Conservation (phyloP, 2,888 invertebrate species). For the Ennomos fuscantarius region DNA sequence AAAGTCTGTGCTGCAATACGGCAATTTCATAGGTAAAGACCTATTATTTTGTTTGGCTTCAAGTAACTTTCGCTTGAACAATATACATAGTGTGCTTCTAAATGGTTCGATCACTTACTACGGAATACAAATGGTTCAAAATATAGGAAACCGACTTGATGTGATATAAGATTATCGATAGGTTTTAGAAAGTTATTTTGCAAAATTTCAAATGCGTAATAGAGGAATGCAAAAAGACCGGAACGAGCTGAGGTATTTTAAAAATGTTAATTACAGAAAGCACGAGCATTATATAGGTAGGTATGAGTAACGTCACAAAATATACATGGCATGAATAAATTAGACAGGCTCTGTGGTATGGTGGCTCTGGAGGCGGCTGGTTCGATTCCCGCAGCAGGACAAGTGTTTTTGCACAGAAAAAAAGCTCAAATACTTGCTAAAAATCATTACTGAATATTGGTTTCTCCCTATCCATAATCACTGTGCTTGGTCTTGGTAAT, state of each 20-base stretch:
- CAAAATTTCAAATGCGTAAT: conserved; percentile 42
- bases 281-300: too few relatives aligned
- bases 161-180: conserved; percentile 51
- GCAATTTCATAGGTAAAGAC: too few relatives aligned
- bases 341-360: too few relatives aligned
- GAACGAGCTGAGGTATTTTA: conserved; percentile 36
- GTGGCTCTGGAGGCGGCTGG: too few relatives aligned
- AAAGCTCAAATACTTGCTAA: too few relatives aligned
- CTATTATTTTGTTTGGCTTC: conserved; percentile 49
- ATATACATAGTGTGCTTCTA: conserved; percentile 48
- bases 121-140: conserved; percentile 68
- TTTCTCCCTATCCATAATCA: too few relatives aligned
- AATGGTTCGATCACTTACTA: conserved; percentile 58
- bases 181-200: conserved; percentile 60
- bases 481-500: too few relatives aligned
- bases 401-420: too few relatives aligned
- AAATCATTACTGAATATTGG: too few relatives aligned
- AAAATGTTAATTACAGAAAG: conserved; percentile 19
- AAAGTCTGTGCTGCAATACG: too few relatives aligned
- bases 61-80: conserved; percentile 65
- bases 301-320: conserved; percentile 4
- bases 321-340: too few relatives aligned
- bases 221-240: conserved; percentile 41
- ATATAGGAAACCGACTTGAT: conserved; percentile 49
- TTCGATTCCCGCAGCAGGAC: too few relatives aligned